Evolutionary conservation across 2,888 invertebrate species (phyloP).

Genomic region (Netelia melanura): DNA sequence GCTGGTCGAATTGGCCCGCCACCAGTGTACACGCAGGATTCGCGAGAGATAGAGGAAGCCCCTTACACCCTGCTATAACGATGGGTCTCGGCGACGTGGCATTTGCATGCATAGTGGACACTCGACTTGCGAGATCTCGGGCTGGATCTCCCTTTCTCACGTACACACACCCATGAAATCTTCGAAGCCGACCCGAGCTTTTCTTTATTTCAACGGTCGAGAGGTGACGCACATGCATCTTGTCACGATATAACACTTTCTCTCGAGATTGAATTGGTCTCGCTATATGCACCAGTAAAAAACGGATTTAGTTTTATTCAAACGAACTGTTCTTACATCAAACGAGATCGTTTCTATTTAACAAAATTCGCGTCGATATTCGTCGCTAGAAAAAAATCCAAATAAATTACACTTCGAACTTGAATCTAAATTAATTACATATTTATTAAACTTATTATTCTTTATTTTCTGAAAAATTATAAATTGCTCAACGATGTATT

Average conservation of each 20-base stretch:
- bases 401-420: too few relatives aligned
- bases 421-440: too few relatives aligned
- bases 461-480: too few relatives aligned
- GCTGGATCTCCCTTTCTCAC: constrained; percentile 48
- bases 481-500: too few relatives aligned
- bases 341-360: background rate
- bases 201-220: constrained; percentile 45
- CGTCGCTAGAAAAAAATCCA: too few relatives aligned
- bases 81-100: constrained; percentile 61
- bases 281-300: background rate
- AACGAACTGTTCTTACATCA: background rate
- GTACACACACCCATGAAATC: constrained; percentile 20
- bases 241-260: background rate
- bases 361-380: background rate
- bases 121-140: constrained; percentile 61
- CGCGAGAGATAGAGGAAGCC: constrained; percentile 43
- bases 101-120: constrained; percentile 76
- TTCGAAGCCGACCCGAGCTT: constrained; percentile 34
- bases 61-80: constrained; percentile 39
- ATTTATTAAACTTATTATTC: too few relatives aligned
- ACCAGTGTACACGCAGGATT: constrained; percentile 22
- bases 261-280: constrained; percentile 18
- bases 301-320: background rate
- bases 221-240: constrained; percentile 34
- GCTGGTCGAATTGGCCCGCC: constrained; percentile 65